phyloP scores from a whole-genome alignment of 30 jellyfish, hydroid and myxozoan species.

The Pseudorhiza aurosa region DNA sequence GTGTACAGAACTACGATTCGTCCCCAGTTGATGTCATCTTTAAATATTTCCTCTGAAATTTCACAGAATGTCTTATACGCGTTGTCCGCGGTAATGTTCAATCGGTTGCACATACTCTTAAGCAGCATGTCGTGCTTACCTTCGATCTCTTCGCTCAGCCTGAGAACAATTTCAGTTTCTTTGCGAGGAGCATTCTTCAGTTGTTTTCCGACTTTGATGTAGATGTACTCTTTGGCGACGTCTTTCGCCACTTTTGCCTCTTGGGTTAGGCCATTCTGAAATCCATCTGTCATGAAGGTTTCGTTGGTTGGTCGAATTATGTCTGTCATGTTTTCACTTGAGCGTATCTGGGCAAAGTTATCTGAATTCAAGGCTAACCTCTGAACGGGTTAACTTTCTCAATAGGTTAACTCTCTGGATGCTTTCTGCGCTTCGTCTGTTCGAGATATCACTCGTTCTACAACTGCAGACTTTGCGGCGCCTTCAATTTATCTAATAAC shows the following conservation, averaged over 20 bases:
- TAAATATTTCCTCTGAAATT: slow-evolving; percentile 88
- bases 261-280: slow-evolving; percentile 60
- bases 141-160: slow-evolving; percentile 89
- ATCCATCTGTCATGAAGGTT: slow-evolving; percentile 45
- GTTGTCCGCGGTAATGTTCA: slow-evolving; percentile 76
- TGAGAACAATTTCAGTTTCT: slow-evolving; percentile 83
- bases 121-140: slow-evolving; percentile 84
- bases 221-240: slow-evolving; percentile 79
- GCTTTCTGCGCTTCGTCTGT: not conserved
- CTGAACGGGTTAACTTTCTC: no score
- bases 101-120: slow-evolving; percentile 92
- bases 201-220: slow-evolving; percentile 77
- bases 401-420: no score
- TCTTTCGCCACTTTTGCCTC: slow-evolving; percentile 98
- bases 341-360: no score
- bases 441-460: not conserved
- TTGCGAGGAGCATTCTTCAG: slow-evolving; percentile 79
- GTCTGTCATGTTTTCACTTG: slow-evolving; percentile 39
- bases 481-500: not conserved
- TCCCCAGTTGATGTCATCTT: slow-evolving; percentile 95
- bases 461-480: not conserved
- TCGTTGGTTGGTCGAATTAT: slow-evolving; percentile 47
- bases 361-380: no score
- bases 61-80: slow-evolving; percentile 81
- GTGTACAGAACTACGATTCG: slow-evolving; percentile 92